Base-by-base conservation (phyloP, 64 coral and sea anemone genomes). In the Dendrophyllia cribrosa region DNA sequence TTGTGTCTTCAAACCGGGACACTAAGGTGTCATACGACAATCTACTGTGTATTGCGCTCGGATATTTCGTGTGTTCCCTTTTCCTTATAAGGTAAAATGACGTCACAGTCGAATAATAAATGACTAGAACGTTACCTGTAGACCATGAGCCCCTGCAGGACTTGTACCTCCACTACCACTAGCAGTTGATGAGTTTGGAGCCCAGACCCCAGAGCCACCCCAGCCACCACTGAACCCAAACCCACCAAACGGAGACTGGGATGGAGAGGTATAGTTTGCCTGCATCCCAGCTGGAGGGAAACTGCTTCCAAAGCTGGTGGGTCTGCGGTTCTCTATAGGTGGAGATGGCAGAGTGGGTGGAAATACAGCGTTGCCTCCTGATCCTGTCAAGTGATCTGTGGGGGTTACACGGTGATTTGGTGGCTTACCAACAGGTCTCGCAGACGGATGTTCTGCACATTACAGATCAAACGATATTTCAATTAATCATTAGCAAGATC, bases 141-240 rank as follows among this genome's bases (percentile, higher is more conserved):
- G 59, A 55, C 62, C 70, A 26, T 76, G 91, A 59, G 82, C 21
- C 60, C 81, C 81, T 0, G 76, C 61, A 62, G 56, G 80, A 63
- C 61, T 88, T 58, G 67, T 68, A 7, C 45, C 82, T 58, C 67
- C 75, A 55, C 70, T 34, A 8, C 20, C 81, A 25, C 82, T 86
- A 4, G 48, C 48, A 89, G 55, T 63, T 10, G 70, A 68, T 8
- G 68, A 75, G n/a, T 84, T 74, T 76, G 91, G 91, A 19, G 81
- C 91, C 91, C 91, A 93, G 34, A 93, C 91, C 14, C 82, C 91
- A 21, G 91, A 93, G 46, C 72, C 72, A 47, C 73, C 83, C 91
- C 91, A 93, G 21, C 79, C 79, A 43, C 79, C 82, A 52, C 83
- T 78, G 58, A 87, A 59, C 82, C 91, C 91, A 93, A 93, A 93